Percentiles rank a stretch among this genome's conserved stretches.
These are phyloP conservation scores for Ifrita kowaldi DNA, from an alignment of 2,113 vertebrate species.

Conservation along the genomic window DNA sequence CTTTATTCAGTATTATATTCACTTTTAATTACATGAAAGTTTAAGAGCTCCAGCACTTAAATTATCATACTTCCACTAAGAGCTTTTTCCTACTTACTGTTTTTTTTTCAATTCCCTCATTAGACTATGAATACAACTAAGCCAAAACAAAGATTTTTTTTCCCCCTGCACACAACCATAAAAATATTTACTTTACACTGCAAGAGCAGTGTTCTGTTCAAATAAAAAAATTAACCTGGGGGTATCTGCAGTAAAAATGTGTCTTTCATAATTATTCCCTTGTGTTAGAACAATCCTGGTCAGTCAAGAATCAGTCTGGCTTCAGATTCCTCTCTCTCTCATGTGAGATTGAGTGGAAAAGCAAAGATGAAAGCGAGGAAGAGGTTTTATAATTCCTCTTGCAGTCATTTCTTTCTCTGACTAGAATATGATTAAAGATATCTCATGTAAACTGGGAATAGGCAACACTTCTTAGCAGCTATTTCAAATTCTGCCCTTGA, in stretches of 20 bases:
- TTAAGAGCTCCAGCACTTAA: background rate
- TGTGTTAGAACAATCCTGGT: background rate
- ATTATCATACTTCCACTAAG: background rate
- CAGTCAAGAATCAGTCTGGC: background rate
- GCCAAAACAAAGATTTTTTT: background rate
- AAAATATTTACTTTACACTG: constrained; percentile 8
- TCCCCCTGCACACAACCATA: background rate
- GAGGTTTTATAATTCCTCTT: constrained; percentile 9
- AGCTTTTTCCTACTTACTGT: background rate
- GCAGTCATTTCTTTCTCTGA: constrained; percentile 5
- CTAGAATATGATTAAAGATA: constrained; percentile 33
- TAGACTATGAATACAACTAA: background rate
- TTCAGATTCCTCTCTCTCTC: background rate
- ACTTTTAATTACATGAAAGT: background rate
- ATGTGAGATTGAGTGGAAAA: background rate
- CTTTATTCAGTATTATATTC: background rate
- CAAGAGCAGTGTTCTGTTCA: background rate
- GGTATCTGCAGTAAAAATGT: background rate
- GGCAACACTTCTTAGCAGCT: background rate
- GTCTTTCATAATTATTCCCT: constrained; percentile 30
- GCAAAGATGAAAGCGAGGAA: constrained; percentile 41
- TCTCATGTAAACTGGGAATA: background rate
- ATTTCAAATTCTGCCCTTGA: constrained; percentile 29
- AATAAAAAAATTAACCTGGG: background rate
- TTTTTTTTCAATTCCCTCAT: background rate